Conservation (phyloP, 2,797 vertebrate species). For the Acipenser ruthenus region DNA sequence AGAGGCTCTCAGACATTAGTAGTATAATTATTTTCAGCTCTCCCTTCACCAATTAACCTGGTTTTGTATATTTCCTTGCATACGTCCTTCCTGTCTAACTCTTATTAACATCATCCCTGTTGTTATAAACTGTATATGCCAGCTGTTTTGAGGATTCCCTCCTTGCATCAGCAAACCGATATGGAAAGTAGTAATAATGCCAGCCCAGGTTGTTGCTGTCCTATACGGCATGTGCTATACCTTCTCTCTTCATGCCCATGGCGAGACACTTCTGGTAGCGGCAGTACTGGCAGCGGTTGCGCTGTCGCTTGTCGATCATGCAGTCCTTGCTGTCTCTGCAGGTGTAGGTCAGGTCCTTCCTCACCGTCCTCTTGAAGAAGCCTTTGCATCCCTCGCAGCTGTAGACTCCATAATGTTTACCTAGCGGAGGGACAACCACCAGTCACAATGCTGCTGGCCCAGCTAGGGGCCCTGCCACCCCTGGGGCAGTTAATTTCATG, state of each 20-base stretch:
- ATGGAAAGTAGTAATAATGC: no score
- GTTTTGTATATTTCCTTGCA: no score
- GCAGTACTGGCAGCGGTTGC: slow-evolving; percentile 97
- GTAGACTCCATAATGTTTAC: slow-evolving; percentile 97
- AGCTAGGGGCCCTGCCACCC: not conserved
- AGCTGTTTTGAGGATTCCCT: no score
- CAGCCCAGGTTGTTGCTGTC: slow-evolving; percentile 39
- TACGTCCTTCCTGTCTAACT: no score
- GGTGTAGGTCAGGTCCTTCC: slow-evolving; percentile 94
- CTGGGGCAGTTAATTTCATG: not conserved
- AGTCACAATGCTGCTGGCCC: not conserved
- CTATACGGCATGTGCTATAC: slow-evolving; percentile 73
- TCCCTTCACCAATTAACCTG: no score
- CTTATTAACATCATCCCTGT: no score
- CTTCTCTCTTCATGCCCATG: slow-evolving; percentile 98
- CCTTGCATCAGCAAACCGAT: no score
- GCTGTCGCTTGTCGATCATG: slow-evolving; percentile 91
- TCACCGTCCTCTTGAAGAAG: slow-evolving; percentile 93
- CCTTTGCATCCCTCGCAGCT: slow-evolving; percentile 97
- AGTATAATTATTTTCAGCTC: no score
- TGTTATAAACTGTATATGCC: no score
- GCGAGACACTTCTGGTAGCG: slow-evolving; percentile 98
- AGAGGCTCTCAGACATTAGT: no score
- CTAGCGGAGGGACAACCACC: slow-evolving; percentile 37
- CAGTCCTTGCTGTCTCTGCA: slow-evolving; percentile 95